phyloP scores from a whole-genome alignment of 2,113 vertebrate genomes.

The Polyodon spathula region DNA sequence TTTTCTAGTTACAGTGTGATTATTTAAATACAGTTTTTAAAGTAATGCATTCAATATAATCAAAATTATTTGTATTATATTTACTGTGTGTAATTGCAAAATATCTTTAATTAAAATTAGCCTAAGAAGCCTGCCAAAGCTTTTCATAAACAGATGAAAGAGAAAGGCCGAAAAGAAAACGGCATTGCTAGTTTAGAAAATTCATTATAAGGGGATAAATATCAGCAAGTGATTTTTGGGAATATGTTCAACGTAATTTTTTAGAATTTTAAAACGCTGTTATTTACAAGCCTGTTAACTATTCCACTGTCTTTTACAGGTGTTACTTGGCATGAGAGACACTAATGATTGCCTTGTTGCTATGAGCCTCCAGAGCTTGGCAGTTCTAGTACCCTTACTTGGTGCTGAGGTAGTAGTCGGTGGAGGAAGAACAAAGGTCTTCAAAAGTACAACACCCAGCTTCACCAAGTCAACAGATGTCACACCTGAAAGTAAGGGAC shows the following conservation, averaged over 20 bases:
- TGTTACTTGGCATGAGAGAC: slow-evolving; percentile 87
- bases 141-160: no score
- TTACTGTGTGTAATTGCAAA: no score
- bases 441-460: slow-evolving; percentile 83
- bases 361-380: slow-evolving; percentile 82
- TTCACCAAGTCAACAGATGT: slow-evolving; percentile 78
- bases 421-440: slow-evolving; percentile 85
- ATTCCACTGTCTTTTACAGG: slow-evolving; percentile 44
- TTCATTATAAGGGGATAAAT: no score
- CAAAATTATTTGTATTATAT: no score
- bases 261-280: neutral
- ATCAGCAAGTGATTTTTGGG: no score
- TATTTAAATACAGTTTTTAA: no score
- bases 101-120: no score
- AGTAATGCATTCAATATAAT: no score
- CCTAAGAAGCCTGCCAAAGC: no score
- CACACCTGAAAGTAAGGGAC: slow-evolving; percentile 76
- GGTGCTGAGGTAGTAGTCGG: slow-evolving; percentile 93
- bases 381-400: slow-evolving; percentile 81
- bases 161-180: no score
- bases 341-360: slow-evolving; percentile 79
- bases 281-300: neutral
- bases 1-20: neutral
- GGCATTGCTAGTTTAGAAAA: no score
- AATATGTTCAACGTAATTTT: neutral